Percentiles rank a stretch among this genome's conserved stretches.
These are phyloP conservation scores for Bombus sylvicola DNA, from an alignment of 1,140 invertebrate genomes.

Conservation along the genomic window DNA sequence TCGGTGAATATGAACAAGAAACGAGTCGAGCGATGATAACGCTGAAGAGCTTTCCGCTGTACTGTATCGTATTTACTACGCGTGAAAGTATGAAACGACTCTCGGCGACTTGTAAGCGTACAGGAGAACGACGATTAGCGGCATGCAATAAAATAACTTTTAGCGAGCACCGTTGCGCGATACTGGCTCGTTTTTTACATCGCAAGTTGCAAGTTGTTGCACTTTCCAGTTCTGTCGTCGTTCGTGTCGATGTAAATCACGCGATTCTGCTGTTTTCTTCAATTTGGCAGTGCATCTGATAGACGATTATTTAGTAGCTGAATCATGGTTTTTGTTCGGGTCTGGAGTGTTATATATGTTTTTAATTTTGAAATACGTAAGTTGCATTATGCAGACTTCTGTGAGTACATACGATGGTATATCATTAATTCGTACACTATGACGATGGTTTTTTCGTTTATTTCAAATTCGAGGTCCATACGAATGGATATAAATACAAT, in stretches of 20 bases:
- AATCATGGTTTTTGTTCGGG: neutral
- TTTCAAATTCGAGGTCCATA: neutral
- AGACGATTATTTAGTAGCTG: neutral
- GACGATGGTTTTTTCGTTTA: neutral
- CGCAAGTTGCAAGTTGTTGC: no score
- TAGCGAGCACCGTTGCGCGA: neutral
- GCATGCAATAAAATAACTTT: slow-evolving; percentile 31
- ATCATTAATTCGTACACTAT: neutral
- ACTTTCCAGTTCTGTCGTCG: neutral
- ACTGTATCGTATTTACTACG: slow-evolving; percentile 32
- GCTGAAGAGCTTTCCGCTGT: slow-evolving; percentile 46
- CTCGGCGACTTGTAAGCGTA: slow-evolving; percentile 12
- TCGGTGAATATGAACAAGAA: slow-evolving; percentile 40
- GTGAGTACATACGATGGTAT: neutral
- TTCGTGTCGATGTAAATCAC: neutral
- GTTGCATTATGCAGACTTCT: neutral
- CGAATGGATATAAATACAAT: no score
- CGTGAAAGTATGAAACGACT: neutral
- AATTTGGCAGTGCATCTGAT: no score
- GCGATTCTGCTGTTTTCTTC: no score
- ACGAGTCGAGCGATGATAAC: slow-evolving; percentile 48
- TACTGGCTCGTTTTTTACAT: slow-evolving; percentile 9
- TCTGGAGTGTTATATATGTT: neutral
- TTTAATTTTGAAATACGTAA: neutral
- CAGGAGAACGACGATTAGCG: slow-evolving; percentile 7